Percentiles rank a stretch among this genome's conserved stretches.
phyloP scores from a whole-genome alignment of 2,888 invertebrate genomes.

The Allophyes oxyacanthae region DNA sequence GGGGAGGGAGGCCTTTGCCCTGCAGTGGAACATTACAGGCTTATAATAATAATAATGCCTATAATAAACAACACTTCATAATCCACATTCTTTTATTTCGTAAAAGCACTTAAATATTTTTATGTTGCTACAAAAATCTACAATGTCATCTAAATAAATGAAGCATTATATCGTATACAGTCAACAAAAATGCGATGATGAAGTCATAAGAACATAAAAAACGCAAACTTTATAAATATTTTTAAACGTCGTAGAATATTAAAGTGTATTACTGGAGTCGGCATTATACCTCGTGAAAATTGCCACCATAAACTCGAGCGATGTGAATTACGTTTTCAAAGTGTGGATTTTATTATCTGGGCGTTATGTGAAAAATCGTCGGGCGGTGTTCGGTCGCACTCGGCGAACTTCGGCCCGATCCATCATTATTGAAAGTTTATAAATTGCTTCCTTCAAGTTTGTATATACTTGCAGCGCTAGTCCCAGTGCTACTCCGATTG shows the following conservation, averaged over 20 bases:
- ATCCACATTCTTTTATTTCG: not conserved
- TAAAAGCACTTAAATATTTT: not conserved
- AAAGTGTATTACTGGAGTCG: slow-evolving; percentile 78
- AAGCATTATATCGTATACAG: slow-evolving; percentile 51
- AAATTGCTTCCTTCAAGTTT: slow-evolving; percentile 82
- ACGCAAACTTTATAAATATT: slow-evolving; percentile 82
- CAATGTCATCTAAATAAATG: slow-evolving; percentile 35
- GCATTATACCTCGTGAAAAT: slow-evolving; percentile 83
- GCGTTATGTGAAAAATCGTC: slow-evolving; percentile 76
- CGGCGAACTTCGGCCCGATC: slow-evolving; percentile 70
- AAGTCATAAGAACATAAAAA: slow-evolving; percentile 69
- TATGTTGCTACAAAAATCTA: slow-evolving; percentile 1
- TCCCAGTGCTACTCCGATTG: slow-evolving; percentile 54
- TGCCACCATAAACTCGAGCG: slow-evolving; percentile 81
- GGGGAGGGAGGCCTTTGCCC: no score
- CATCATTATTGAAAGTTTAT: slow-evolving; percentile 87
- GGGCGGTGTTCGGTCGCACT: slow-evolving; percentile 58
- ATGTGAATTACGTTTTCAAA: slow-evolving; percentile 83
- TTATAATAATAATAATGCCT: no score
- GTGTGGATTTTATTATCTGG: slow-evolving; percentile 84
- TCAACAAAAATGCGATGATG: slow-evolving; percentile 58
- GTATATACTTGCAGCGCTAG: slow-evolving; percentile 58
- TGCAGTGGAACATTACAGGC: no score
- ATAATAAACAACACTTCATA: no score
- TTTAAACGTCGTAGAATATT: slow-evolving; percentile 85